phyloP scores from a whole-genome alignment of 2,797 vertebrate species.

The Onychomys arenicola region DNA sequence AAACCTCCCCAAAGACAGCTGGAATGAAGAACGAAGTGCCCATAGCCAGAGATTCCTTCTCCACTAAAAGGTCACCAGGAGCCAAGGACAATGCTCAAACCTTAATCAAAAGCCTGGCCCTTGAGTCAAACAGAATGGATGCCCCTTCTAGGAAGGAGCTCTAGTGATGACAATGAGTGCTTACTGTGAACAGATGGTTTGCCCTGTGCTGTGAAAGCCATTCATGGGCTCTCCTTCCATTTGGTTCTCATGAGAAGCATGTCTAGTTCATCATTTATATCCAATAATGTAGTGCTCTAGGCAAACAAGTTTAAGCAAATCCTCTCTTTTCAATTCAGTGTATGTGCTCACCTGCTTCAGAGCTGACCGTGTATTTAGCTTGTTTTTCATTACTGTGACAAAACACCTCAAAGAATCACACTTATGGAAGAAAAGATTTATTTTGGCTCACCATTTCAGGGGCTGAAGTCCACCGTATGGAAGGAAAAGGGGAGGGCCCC shows the following conservation, averaged over 20 bases:
- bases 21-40: background rate
- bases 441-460: background rate
- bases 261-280: background rate
- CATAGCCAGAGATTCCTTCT: background rate
- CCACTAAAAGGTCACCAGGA: background rate
- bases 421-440: background rate
- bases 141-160: background rate
- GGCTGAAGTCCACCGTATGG: background rate
- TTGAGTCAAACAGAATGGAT: background rate
- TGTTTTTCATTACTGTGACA: background rate
- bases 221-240: background rate
- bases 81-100: background rate
- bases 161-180: background rate
- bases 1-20: conserved; percentile 15
- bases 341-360: background rate
- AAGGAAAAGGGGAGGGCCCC: too few relatives aligned
- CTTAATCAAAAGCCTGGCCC: background rate
- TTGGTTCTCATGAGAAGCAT: background rate
- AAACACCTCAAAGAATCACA: background rate
- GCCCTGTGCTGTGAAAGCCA: background rate
- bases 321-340: background rate
- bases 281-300: background rate
- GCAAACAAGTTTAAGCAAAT: background rate
- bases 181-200: background rate
- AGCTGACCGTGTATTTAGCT: background rate